phyloP scores from a whole-genome alignment of 1,140 invertebrate species.

The Hycleus phaleratus region DNA sequence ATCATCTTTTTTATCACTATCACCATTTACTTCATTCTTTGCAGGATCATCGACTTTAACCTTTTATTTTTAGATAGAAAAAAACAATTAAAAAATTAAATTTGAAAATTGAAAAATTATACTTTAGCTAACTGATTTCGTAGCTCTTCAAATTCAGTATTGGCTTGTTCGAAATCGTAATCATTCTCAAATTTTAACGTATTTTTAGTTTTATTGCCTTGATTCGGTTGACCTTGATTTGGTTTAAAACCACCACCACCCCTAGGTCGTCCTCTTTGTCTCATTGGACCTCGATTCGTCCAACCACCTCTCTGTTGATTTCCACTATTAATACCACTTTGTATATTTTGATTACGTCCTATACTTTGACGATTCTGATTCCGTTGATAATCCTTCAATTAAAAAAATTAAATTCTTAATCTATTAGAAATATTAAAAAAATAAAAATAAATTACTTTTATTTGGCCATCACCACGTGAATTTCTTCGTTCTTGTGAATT shows the following conservation, averaged over 20 bases:
- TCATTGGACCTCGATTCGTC: conserved; percentile 14
- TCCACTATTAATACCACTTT: conserved; percentile 17
- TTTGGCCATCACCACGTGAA: conserved; percentile 28
- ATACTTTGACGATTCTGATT: conserved; percentile 17
- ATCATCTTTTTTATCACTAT: conserved; percentile 75
- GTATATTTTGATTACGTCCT: conserved; percentile 8
- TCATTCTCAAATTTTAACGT: conserved; percentile 87
- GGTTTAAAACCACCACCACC: conserved; percentile 13
- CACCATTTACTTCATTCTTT: conserved; percentile 48
- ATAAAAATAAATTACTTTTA: conserved; percentile 3
- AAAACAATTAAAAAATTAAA: background rate
- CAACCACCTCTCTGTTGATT: conserved; percentile 39
- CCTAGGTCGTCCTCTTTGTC: conserved; percentile 10
- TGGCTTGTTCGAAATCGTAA: conserved; percentile 96
- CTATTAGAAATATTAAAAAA: background rate
- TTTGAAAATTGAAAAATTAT: conserved; percentile 50
- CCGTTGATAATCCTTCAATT: conserved; percentile 30
- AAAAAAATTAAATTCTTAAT: conserved; percentile 1
- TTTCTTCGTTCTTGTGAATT: conserved; percentile 30
- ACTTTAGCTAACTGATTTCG: conserved; percentile 76
- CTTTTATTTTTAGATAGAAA: conserved; percentile 12
- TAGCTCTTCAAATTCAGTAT: conserved; percentile 91
- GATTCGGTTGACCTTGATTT: conserved; percentile 35
- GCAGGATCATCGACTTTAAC: conserved; percentile 35
- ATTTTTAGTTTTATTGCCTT: conserved; percentile 33